Conservation (phyloP, 2,888 invertebrate species). For the Drosophila putrida region DNA sequence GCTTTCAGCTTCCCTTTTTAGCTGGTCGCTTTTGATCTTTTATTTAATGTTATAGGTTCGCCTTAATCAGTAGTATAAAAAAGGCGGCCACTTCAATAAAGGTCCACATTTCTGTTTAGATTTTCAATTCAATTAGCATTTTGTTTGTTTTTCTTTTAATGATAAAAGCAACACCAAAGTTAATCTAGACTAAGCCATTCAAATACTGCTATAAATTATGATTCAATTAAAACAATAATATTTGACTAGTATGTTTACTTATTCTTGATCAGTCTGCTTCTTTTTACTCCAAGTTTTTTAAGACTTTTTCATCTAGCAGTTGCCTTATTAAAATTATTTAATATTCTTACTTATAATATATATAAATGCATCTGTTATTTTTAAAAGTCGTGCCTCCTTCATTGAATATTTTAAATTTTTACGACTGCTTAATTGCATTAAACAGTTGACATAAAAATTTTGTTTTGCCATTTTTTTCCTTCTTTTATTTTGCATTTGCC, state of each 20-base stretch:
- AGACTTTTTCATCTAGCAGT: no score
- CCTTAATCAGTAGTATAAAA: slow-evolving; percentile 35
- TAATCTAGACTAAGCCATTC: neutral
- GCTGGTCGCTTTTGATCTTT: slow-evolving; percentile 50
- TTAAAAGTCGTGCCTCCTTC: neutral
- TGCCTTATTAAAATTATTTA: neutral
- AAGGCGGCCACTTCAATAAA: neutral
- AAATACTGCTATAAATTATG: neutral
- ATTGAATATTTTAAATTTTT: slow-evolving; percentile 5
- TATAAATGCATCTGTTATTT: neutral
- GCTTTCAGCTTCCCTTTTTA: slow-evolving; percentile 9
- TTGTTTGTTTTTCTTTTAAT: slow-evolving; percentile 17
- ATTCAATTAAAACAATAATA: neutral
- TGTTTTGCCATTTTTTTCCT: neutral
- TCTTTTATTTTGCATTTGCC: slow-evolving; percentile 22
- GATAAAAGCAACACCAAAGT: neutral
- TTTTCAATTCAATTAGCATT: slow-evolving; percentile 24
- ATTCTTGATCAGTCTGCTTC: neutral
- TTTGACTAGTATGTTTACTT: no score
- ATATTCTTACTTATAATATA: neutral
- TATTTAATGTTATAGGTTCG: slow-evolving; percentile 16
- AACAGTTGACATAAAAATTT: slow-evolving; percentile 31
- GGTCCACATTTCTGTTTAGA: neutral
- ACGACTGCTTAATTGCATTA: slow-evolving; percentile 42
- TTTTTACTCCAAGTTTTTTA: neutral